Evolutionary conservation across 2,888 invertebrate species (phyloP).

Genomic region (Nasonia oneida): DNA sequence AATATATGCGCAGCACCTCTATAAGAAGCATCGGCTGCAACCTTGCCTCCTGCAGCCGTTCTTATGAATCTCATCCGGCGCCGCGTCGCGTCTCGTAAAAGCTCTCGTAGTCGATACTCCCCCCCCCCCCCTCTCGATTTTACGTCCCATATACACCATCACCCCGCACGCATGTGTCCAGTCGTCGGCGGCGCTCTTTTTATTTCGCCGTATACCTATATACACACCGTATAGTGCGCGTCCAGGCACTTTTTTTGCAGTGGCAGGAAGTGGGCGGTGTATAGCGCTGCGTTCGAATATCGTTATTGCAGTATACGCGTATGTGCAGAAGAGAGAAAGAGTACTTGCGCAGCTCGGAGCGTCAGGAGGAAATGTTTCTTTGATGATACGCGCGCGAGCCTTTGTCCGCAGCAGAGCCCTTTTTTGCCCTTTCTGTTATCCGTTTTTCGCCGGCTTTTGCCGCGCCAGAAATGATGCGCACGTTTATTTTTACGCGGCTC

Average conservation of each 20-base stretch:
- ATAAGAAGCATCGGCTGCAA: background rate
- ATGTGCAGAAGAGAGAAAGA: background rate
- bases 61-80: conserved; percentile 12
- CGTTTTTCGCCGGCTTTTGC: background rate
- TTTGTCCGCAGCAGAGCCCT: background rate
- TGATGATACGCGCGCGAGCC: conserved; percentile 39
- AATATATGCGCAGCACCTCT: background rate
- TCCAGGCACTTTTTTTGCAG: conserved; percentile 18
- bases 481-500: conserved; percentile 39
- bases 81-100: background rate
- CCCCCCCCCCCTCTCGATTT: conserved; percentile 20
- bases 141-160: background rate
- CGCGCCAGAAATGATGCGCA: background rate
- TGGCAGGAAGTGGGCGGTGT: conserved; percentile 50
- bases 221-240: background rate
- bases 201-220: background rate
- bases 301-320: conserved; percentile 27
- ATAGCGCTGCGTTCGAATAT: conserved; percentile 32
- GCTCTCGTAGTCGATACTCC: background rate
- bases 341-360: background rate
- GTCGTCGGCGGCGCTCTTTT: background rate
- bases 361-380: conserved; percentile 47
- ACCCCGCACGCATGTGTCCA: background rate
- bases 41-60: background rate
- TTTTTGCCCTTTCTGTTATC: background rate